phyloP scores from a whole-genome alignment of 2,888 invertebrate genomes.

The Philhelius pedissequus region DNA sequence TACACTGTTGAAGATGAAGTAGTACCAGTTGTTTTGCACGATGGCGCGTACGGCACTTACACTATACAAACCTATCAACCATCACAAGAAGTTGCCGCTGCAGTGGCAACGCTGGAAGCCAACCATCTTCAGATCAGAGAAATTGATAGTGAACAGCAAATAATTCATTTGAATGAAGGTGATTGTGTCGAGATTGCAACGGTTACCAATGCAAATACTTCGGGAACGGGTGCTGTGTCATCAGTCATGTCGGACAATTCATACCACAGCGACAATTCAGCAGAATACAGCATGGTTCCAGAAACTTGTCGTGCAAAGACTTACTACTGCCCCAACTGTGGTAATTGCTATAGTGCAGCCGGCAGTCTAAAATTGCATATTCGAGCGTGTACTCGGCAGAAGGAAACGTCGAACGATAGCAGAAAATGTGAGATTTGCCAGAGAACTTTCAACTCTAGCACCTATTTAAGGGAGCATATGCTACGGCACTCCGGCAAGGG shows the following conservation, averaged over 20 bases:
- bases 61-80: slow-evolving; percentile 75
- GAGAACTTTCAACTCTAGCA: slow-evolving; percentile 77
- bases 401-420: slow-evolving; percentile 74
- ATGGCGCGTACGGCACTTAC: slow-evolving; percentile 73
- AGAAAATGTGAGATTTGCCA: slow-evolving; percentile 77
- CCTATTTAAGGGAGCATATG: slow-evolving; percentile 78
- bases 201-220: slow-evolving; percentile 70
- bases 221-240: neutral
- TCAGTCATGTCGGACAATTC: slow-evolving; percentile 17
- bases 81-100: slow-evolving; percentile 74
- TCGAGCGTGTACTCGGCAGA: slow-evolving; percentile 77
- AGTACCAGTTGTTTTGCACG: slow-evolving; percentile 74
- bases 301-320: slow-evolving; percentile 73
- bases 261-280: slow-evolving; percentile 55
- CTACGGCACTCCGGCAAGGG: slow-evolving; percentile 77
- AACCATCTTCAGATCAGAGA: slow-evolving; percentile 70
- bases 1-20: slow-evolving; percentile 74
- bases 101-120: slow-evolving; percentile 74
- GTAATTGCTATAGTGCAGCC: slow-evolving; percentile 78
- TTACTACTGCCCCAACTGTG: slow-evolving; percentile 78
- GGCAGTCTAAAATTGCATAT: slow-evolving; percentile 78
- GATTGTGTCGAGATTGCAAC: slow-evolving; percentile 49
- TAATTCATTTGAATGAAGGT: slow-evolving; percentile 71
- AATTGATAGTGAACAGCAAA: slow-evolving; percentile 72
- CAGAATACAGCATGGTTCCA: slow-evolving; percentile 56